Conservation (phyloP, 2,797 vertebrate species). For the Tamandua tetradactyla region DNA sequence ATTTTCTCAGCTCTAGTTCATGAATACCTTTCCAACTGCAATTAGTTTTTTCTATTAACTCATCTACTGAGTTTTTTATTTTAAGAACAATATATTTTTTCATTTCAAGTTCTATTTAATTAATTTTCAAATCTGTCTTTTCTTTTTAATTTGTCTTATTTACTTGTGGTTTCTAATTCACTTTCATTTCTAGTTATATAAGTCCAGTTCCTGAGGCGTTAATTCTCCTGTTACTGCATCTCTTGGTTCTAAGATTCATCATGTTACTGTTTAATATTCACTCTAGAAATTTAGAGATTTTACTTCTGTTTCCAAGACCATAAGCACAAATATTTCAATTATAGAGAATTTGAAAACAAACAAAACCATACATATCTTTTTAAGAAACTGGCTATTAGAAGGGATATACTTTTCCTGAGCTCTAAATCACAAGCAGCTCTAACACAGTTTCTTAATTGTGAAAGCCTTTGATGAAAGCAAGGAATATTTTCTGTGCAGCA, state of each 20-base stretch:
- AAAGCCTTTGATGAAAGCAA: background rate
- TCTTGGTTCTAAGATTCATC: background rate
- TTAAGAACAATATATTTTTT: background rate
- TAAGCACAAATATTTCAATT: background rate
- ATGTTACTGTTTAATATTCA: background rate
- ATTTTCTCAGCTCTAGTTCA: background rate
- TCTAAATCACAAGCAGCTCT: background rate
- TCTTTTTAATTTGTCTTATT: background rate
- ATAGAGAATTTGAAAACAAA: slow-evolving; percentile 6
- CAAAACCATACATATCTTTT: background rate
- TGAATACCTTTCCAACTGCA: background rate
- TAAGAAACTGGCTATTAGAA: background rate
- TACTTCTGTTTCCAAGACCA: background rate
- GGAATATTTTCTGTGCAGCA: background rate
- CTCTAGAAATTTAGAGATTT: background rate
- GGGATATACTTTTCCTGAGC: background rate
- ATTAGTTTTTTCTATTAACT: background rate
- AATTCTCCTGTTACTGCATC: background rate
- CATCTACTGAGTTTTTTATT: background rate
- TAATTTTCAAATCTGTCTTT: background rate
- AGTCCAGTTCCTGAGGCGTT: background rate
- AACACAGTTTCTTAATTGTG: background rate
- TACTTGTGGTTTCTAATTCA: background rate
- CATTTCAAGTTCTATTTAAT: background rate
- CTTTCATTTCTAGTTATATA: background rate